phyloP scores from a whole-genome alignment of 1,140 invertebrate species.

The Scaptomyza hsui region DNA sequence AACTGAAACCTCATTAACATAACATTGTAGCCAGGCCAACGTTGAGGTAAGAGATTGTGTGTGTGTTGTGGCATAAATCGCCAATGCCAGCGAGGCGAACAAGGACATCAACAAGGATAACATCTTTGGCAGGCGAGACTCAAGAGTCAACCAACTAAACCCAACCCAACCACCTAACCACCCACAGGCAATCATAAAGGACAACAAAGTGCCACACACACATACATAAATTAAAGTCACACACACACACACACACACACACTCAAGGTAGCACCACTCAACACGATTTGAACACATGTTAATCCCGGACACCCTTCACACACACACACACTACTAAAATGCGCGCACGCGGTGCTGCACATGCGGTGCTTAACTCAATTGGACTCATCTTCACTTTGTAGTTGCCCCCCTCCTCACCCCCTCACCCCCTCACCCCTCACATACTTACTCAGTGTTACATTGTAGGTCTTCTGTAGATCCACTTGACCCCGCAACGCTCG shows the following conservation, averaged over 20 bases:
- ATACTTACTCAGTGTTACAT: slow-evolving; percentile 95
- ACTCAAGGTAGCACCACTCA: slow-evolving; percentile 46
- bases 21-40: slow-evolving; percentile 28
- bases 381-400: slow-evolving; percentile 48
- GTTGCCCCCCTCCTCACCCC: slow-evolving; percentile 1
- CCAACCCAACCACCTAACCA: slow-evolving; percentile 13
- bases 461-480: slow-evolving; percentile 94
- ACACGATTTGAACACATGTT: slow-evolving; percentile 80
- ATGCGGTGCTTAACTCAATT: slow-evolving; percentile 72
- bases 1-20: slow-evolving; percentile 73
- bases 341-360: slow-evolving; percentile 22
- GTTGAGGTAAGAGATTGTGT: neutral
- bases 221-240: slow-evolving; percentile 79
- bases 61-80: slow-evolving; percentile 40
- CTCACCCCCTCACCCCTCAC: neutral
- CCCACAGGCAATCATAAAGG: slow-evolving; percentile 77
- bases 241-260: neutral
- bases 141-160: slow-evolving; percentile 14
- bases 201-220: slow-evolving; percentile 82
- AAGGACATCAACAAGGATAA: slow-evolving; percentile 26
- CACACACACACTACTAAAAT: slow-evolving; percentile 21
- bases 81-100: slow-evolving; percentile 44
- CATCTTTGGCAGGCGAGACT: slow-evolving; percentile 20
- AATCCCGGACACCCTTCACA: slow-evolving; percentile 49
- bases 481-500: slow-evolving; percentile 95